phyloP scores from a whole-genome alignment of 2,113 vertebrate genomes.

The Bubo bubo region DNA sequence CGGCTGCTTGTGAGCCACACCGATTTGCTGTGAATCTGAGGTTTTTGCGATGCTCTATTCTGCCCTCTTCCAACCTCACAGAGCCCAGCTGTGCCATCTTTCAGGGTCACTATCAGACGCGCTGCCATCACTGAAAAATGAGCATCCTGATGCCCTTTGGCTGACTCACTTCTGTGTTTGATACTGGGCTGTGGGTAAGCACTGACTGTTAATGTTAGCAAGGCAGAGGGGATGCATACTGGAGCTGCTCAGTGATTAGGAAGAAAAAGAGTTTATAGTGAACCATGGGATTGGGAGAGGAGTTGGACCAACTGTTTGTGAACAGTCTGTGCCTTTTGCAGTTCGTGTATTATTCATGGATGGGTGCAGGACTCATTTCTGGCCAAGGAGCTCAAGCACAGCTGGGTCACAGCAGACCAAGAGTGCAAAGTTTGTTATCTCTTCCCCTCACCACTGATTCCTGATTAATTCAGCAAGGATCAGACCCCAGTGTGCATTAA shows the following conservation, averaged over 20 bases:
- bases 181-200: background rate
- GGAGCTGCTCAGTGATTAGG: background rate
- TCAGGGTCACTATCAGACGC: background rate
- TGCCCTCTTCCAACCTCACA: background rate
- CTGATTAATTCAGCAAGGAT: background rate
- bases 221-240: background rate
- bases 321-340: background rate
- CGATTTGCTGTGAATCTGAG: background rate
- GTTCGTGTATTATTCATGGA: background rate
- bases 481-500: background rate
- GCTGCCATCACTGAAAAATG: background rate
- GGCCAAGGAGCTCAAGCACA: background rate
- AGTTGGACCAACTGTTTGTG: background rate
- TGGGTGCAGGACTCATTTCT: background rate
- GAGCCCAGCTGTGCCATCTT: background rate
- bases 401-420: background rate
- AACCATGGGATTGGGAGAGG: background rate
- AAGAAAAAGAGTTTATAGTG: background rate
- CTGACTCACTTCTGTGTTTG: background rate
- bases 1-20: background rate
- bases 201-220: background rate
- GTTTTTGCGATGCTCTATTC: background rate
- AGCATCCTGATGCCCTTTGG: background rate
- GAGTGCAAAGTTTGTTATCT: background rate
- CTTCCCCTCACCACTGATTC: background rate